Percentiles rank a stretch among this genome's conserved stretches.
Evolutionary conservation across 2,797 vertebrate genomes (phyloP).

Genomic region (Sitta carolinensis): DNA sequence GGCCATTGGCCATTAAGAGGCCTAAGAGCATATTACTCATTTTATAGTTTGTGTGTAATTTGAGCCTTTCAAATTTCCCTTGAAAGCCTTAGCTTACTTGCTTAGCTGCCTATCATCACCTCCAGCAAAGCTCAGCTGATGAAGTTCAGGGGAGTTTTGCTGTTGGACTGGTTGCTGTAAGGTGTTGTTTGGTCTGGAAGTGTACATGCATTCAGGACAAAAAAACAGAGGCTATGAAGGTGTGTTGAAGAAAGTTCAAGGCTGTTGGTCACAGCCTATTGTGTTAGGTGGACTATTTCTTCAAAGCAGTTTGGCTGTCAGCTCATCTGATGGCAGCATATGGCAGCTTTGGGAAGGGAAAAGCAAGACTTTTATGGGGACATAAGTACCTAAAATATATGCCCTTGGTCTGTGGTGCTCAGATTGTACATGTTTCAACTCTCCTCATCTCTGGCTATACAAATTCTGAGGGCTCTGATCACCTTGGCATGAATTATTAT

Average conservation of each 20-base stretch:
- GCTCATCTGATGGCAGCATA: not conserved
- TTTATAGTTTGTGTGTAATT: not conserved
- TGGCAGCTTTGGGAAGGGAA: not conserved
- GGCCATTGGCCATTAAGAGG: not conserved
- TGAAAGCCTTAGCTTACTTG: not conserved
- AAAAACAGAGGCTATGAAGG: not conserved
- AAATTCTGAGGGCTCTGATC: not conserved
- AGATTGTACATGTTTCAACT: not conserved
- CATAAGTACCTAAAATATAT: not conserved
- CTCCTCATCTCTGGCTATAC: not conserved
- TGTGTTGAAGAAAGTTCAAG: not conserved
- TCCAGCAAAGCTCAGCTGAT: not conserved
- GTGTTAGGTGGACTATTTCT: not conserved
- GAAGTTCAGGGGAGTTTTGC: not conserved
- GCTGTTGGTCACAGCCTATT: not conserved
- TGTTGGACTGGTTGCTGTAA: not conserved
- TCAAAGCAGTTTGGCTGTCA: not conserved
- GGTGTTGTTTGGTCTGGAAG: not conserved
- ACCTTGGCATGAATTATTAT: slow-evolving; percentile 21
- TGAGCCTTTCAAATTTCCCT: not conserved
- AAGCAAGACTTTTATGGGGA: not conserved
- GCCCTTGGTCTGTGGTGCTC: not conserved
- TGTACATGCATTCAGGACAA: not conserved
- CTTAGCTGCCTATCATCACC: not conserved
- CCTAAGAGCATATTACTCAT: not conserved